These are phyloP conservation scores for Apodemia duryi DNA, from an alignment of 2,888 invertebrate genomes.

Conservation along the genomic window DNA sequence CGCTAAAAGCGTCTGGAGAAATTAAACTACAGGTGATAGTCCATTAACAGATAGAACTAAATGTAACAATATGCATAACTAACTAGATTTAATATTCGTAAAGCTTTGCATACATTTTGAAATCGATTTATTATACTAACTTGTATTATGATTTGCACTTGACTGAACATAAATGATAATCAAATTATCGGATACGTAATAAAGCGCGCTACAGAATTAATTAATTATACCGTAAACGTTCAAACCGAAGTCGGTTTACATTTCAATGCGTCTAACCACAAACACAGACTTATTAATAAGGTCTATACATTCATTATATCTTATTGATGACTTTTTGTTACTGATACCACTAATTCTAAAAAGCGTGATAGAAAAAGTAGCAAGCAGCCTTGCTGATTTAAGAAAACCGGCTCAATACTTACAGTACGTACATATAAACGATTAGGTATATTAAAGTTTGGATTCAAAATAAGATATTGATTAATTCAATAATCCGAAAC, in stretches of 20 bases:
- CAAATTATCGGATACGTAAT: constrained; percentile 1
- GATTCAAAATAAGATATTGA: too few relatives aligned
- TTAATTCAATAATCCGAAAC: too few relatives aligned
- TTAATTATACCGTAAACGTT: constrained; percentile 22
- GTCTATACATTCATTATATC: not conserved
- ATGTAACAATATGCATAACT: too few relatives aligned
- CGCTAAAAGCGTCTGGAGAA: not conserved
- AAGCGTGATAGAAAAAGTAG: too few relatives aligned
- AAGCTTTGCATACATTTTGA: not conserved
- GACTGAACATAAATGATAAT: not conserved
- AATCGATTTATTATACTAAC: not conserved
- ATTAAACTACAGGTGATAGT: too few relatives aligned
- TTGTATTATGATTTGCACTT: constrained; percentile 5
- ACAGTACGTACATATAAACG: too few relatives aligned
- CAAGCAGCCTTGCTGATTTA: too few relatives aligned
- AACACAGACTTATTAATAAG: constrained; percentile 20
- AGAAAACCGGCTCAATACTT: too few relatives aligned
- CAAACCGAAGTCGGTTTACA: constrained; percentile 28
- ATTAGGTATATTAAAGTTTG: too few relatives aligned
- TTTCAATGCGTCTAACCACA: constrained; percentile 33
- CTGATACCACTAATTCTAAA: not conserved
- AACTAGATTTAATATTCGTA: too few relatives aligned
- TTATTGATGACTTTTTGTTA: not conserved
- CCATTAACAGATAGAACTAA: not conserved
- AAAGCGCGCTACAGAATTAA: constrained; percentile 12